These are phyloP conservation scores for Cromileptes altivelis DNA, from an alignment of 2,113 vertebrate species.

Conservation along the genomic window DNA sequence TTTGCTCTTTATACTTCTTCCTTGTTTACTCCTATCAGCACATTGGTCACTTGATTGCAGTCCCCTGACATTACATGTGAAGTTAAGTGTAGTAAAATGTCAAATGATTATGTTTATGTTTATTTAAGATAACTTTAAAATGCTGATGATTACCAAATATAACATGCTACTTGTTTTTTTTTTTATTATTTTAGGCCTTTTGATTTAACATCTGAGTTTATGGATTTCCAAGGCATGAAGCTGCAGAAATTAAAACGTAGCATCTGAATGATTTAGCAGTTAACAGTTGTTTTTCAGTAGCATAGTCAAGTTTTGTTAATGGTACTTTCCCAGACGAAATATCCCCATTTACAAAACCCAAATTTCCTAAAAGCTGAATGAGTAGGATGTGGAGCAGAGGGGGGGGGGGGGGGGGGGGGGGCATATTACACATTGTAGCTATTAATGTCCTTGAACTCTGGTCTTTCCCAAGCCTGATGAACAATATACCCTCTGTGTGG, in stretches of 20 bases:
- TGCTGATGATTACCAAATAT: no score
- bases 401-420: constrained; percentile 57
- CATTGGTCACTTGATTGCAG: no score
- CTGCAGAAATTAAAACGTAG: constrained; percentile 9
- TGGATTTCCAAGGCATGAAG: not conserved
- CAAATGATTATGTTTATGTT: no score
- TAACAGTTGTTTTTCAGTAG: constrained; percentile 9
- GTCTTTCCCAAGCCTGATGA: constrained; percentile 80
- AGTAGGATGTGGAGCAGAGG: constrained; percentile 65
- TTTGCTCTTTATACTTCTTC: no score
- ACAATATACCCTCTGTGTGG: constrained; percentile 81
- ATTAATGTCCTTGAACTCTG: constrained; percentile 81
- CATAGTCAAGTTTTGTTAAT: constrained; percentile 32
- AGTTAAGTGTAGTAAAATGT: no score
- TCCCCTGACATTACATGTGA: no score
- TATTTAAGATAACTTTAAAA: no score
- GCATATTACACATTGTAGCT: constrained; percentile 79
- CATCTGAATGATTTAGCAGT: not conserved
- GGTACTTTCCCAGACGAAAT: constrained; percentile 77
- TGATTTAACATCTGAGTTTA: not conserved
- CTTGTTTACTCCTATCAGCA: no score
- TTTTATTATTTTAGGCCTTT: no score
- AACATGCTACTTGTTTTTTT: not conserved
- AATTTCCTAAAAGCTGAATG: constrained; percentile 74
- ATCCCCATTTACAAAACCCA: constrained; percentile 49